Conservation (phyloP, 2,888 invertebrate genomes). For the Ernsta delagoae region DNA sequence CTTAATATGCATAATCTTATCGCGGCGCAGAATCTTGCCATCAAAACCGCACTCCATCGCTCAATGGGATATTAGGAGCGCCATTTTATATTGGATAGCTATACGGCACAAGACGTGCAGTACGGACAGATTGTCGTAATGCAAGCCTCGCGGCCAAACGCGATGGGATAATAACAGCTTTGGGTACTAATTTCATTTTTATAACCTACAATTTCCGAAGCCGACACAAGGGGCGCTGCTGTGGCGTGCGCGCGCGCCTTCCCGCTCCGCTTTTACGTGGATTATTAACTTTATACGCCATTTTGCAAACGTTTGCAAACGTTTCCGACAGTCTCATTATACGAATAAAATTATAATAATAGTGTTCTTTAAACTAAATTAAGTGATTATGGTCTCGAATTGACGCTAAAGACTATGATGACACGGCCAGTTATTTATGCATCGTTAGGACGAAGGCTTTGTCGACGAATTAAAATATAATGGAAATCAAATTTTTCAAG, state of each 20-base stretch:
- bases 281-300: conserved; percentile 84
- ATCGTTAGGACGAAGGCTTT: conserved; percentile 61
- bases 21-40: conserved; percentile 79
- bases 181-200: conserved; percentile 85
- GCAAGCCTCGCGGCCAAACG: conserved; percentile 83
- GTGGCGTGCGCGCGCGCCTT: conserved; percentile 79
- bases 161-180: conserved; percentile 85
- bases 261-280: conserved; percentile 78
- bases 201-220: conserved; percentile 85
- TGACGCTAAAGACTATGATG: conserved; percentile 76
- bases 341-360: conserved; percentile 80
- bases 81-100: conserved; percentile 85
- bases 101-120: conserved; percentile 84
- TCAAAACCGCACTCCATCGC: conserved; percentile 76
- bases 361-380: conserved; percentile 76
- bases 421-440: conserved; percentile 71
- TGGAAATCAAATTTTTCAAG: conserved; percentile 52
- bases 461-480: conserved; percentile 46
- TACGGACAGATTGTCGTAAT: conserved; percentile 86
- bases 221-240: conserved; percentile 84
- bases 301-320: conserved; percentile 82
- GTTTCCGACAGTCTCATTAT: conserved; percentile 79
- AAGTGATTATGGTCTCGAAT: conserved; percentile 80
- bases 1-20: conserved; percentile 86
- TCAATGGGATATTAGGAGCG: conserved; percentile 84